Percentiles rank a stretch among this genome's conserved stretches.
Evolutionary conservation across 2,113 vertebrate genomes (phyloP).

Genomic region (Hypocryptadius cinnamomeus): DNA sequence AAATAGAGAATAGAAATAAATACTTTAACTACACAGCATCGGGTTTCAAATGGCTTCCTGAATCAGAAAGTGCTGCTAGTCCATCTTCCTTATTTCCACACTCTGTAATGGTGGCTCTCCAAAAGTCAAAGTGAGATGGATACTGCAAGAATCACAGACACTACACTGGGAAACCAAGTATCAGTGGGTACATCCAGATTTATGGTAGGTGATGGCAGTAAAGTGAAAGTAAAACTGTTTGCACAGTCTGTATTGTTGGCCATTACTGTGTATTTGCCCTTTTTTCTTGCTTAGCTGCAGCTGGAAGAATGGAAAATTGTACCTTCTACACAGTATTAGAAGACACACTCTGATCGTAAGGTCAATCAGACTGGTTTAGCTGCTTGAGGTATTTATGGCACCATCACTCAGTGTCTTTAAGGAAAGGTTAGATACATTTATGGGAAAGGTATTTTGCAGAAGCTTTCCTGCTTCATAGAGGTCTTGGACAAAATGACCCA

Average conservation of each 20-base stretch:
- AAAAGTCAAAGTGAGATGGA: slow-evolving; percentile 54
- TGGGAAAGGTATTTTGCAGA: slow-evolving; percentile 41
- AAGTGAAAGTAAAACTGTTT: slow-evolving; percentile 20
- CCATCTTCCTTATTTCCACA: slow-evolving; percentile 54
- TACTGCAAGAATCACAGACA: neutral
- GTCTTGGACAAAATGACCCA: slow-evolving; percentile 58
- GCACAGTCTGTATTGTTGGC: neutral
- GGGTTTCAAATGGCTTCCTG: slow-evolving; percentile 51
- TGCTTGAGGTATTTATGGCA: slow-evolving; percentile 43
- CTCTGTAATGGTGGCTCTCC: slow-evolving; percentile 22
- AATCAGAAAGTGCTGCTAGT: slow-evolving; percentile 53
- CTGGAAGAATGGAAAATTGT: slow-evolving; percentile 47
- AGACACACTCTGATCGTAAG: slow-evolving; percentile 13
- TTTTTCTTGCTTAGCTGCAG: slow-evolving; percentile 42
- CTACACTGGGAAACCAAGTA: neutral
- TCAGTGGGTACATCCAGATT: slow-evolving; percentile 34
- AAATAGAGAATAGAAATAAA: slow-evolving; percentile 62
- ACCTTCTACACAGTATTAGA: slow-evolving; percentile 22
- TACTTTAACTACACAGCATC: slow-evolving; percentile 39
- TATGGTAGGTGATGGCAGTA: slow-evolving; percentile 25
- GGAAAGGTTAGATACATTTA: slow-evolving; percentile 62
- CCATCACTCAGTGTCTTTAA: slow-evolving; percentile 56
- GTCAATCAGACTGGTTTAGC: slow-evolving; percentile 39
- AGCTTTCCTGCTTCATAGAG: slow-evolving; percentile 45
- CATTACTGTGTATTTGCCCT: slow-evolving; percentile 40